Evolutionary conservation across 2,797 vertebrate genomes (phyloP).

Genomic region (Mormyrus hasselquistii): DNA sequence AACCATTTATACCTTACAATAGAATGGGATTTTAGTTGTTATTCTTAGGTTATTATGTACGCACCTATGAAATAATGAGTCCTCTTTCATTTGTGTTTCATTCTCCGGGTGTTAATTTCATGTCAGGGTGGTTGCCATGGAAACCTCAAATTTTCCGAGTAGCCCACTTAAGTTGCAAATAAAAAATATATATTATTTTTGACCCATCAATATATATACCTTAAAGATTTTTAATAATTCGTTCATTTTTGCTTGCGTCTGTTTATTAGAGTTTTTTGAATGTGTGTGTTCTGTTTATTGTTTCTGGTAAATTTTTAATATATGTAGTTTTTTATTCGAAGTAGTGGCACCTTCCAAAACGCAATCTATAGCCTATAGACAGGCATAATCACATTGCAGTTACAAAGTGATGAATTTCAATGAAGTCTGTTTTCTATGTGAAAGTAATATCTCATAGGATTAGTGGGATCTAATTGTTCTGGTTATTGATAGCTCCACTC

Average conservation of each 20-base stretch:
- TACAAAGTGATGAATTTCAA: neutral
- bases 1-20: neutral
- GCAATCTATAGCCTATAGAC: neutral
- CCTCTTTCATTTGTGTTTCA: neutral
- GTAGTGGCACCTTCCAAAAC: neutral
- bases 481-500: neutral
- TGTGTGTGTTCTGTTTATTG: neutral
- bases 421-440: neutral
- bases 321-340: neutral
- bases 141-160: neutral
- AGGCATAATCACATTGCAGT: neutral
- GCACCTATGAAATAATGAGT: neutral
- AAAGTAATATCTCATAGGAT: neutral
- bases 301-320: neutral
- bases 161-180: neutral
- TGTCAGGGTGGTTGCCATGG: conserved; percentile 9
- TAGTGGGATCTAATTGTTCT: conserved; percentile 4
- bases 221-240: neutral
- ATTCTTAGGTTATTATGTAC: neutral
- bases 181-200: neutral
- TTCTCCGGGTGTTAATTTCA: neutral
- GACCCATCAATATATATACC: neutral
- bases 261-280: neutral
- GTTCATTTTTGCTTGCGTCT: neutral
- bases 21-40: neutral